Percentiles rank a stretch among this genome's conserved stretches.
These are phyloP conservation scores for Poecilus cupreus DNA, from an alignment of 2,888 invertebrate species.

Conservation along the genomic window DNA sequence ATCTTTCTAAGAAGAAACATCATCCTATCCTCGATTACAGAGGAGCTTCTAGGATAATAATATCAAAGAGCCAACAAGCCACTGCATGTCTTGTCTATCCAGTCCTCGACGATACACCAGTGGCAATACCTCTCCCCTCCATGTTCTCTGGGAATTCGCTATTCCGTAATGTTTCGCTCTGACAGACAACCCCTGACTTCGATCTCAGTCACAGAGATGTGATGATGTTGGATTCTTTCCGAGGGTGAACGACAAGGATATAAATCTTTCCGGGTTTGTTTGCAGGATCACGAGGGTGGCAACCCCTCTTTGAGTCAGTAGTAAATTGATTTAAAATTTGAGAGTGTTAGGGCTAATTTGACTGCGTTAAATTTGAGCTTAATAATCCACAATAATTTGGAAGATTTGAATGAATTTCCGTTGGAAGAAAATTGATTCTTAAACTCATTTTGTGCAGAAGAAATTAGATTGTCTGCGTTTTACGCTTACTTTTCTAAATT, in stretches of 20 bases:
- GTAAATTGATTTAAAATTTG: constrained; percentile 13
- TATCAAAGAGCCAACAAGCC: constrained; percentile 8
- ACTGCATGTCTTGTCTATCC: not conserved
- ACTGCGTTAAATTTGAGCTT: not conserved
- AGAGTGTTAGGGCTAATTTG: constrained; percentile 3
- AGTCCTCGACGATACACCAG: too few relatives aligned
- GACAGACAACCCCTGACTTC: constrained; percentile 19
- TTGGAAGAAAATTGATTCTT: too few relatives aligned
- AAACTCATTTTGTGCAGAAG: too few relatives aligned
- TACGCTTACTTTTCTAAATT: too few relatives aligned
- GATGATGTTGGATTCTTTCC: constrained; percentile 20
- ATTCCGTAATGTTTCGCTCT: not conserved
- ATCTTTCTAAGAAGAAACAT: too few relatives aligned
- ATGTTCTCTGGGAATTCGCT: not conserved
- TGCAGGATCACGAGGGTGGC: constrained; percentile 21
- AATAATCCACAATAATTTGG: too few relatives aligned
- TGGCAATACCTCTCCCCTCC: not conserved
- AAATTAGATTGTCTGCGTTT: too few relatives aligned
- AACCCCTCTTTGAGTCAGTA: not conserved
- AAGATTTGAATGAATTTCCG: too few relatives aligned
- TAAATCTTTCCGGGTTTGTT: constrained; percentile 29
- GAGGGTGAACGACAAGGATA: constrained; percentile 36
- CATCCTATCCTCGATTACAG: too few relatives aligned
- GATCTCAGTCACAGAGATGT: not conserved
- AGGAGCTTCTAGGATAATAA: not conserved